Percentiles rank a stretch among this genome's conserved stretches.
Conservation (phyloP, 2,888 invertebrate genomes). For the Notodonta dromedarius region DNA sequence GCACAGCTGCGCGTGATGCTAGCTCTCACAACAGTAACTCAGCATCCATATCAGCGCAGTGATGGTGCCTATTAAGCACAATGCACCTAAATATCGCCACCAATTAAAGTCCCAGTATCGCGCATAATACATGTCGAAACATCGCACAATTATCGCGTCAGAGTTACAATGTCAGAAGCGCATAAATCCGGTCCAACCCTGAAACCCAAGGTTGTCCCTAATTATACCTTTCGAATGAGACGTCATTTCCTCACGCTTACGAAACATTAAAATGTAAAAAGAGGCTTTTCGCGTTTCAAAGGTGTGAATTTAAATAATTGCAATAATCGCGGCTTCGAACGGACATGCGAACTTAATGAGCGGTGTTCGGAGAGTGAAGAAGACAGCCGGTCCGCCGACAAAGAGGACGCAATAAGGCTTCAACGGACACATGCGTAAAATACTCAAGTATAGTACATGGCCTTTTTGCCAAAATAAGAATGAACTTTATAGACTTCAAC, state of each 20-base stretch:
- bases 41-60: constrained; percentile 32
- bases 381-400: constrained; percentile 60
- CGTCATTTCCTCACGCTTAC: constrained; percentile 82
- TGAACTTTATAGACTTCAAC: no score
- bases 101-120: constrained; percentile 34
- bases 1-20: constrained; percentile 39
- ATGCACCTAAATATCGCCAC: constrained; percentile 39
- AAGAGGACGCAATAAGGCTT: constrained; percentile 31
- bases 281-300: constrained; percentile 77
- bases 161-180: constrained; percentile 64
- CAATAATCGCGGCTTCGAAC: constrained; percentile 75
- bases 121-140: constrained; percentile 61
- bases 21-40: constrained; percentile 38
- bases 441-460: no score
- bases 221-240: constrained; percentile 83
- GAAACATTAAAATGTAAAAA: constrained; percentile 81
- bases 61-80: constrained; percentile 41
- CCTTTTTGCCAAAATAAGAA: no score
- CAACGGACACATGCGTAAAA: no score
- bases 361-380: constrained; percentile 63
- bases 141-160: constrained; percentile 71
- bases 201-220: constrained; percentile 77
- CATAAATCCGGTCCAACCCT: constrained; percentile 69
- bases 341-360: constrained; percentile 81
- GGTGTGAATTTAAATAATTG: constrained; percentile 85